phyloP scores from a whole-genome alignment of 2,888 invertebrate species.

The Poecilobothrus nobilitatus region DNA sequence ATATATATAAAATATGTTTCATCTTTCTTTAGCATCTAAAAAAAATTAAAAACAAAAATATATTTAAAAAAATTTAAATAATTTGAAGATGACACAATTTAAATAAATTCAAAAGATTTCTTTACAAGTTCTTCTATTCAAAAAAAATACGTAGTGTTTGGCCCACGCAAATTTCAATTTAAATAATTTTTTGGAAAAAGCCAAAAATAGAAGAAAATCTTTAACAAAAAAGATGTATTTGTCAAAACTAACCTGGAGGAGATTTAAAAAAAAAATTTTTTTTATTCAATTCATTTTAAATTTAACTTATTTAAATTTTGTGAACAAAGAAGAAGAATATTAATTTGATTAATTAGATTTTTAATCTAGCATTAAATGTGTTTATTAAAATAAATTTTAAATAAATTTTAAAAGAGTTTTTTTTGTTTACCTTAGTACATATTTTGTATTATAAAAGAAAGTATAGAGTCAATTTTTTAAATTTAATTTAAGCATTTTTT shows the following conservation, averaged over 20 bases:
- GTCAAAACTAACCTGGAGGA: neutral
- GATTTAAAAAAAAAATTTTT: too few relatives aligned
- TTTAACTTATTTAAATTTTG: neutral
- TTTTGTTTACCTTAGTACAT: too few relatives aligned
- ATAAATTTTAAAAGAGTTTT: neutral
- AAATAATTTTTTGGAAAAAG: neutral
- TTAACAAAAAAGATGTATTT: neutral
- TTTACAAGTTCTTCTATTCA: neutral
- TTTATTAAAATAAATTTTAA: neutral
- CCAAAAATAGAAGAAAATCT: slow-evolving; percentile 5
- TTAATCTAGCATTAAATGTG: neutral
- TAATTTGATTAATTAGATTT: slow-evolving; percentile 1
- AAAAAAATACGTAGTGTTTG: neutral
- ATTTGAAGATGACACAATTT: slow-evolving; percentile 1
- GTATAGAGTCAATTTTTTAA: too few relatives aligned
- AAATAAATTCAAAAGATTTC: neutral
- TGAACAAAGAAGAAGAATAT: neutral
- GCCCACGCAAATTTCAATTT: neutral
- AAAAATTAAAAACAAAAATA: neutral
- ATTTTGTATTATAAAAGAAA: too few relatives aligned
- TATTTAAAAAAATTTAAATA: neutral
- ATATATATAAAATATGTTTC: neutral
- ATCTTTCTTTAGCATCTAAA: neutral
- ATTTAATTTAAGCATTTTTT: too few relatives aligned
- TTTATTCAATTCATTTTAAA: neutral